Percentiles rank a stretch among this genome's conserved stretches.
phyloP scores from a whole-genome alignment of 2,888 invertebrate species.

The Philonicus albiceps region DNA sequence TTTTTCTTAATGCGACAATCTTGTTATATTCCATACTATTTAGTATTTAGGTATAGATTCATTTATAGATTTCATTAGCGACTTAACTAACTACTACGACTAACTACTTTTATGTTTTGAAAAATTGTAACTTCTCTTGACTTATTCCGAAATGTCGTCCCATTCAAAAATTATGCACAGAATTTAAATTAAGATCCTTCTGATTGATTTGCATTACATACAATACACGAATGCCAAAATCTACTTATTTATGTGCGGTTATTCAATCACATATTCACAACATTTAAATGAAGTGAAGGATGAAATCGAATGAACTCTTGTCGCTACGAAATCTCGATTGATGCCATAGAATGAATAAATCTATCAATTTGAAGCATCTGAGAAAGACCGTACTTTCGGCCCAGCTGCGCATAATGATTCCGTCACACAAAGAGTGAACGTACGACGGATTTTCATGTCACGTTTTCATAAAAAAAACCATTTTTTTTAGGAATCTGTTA shows the following conservation, averaged over 20 bases:
- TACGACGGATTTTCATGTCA: neutral
- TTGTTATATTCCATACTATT: neutral
- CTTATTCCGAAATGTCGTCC: too few relatives aligned
- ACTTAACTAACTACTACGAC: too few relatives aligned
- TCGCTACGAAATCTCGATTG: neutral
- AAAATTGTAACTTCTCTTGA: neutral
- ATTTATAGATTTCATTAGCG: neutral
- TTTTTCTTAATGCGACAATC: neutral
- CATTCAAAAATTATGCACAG: neutral
- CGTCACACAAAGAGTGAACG: neutral
- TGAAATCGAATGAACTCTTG: neutral
- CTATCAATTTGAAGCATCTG: neutral
- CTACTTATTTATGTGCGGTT: neutral
- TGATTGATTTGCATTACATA: neutral
- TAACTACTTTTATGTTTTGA: neutral
- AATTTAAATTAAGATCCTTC: neutral
- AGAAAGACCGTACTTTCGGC: neutral
- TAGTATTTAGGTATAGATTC: neutral
- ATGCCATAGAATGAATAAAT: constrained; percentile 6
- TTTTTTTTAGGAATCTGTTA: neutral
- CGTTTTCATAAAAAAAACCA: neutral
- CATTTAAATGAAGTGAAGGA: neutral
- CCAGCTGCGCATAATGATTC: neutral
- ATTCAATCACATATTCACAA: neutral
- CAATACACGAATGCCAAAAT: neutral